Percentiles rank a stretch among this genome's conserved stretches.
Evolutionary conservation across 2,113 vertebrate genomes (phyloP).

Genomic region (Puffinus mauretanicus): DNA sequence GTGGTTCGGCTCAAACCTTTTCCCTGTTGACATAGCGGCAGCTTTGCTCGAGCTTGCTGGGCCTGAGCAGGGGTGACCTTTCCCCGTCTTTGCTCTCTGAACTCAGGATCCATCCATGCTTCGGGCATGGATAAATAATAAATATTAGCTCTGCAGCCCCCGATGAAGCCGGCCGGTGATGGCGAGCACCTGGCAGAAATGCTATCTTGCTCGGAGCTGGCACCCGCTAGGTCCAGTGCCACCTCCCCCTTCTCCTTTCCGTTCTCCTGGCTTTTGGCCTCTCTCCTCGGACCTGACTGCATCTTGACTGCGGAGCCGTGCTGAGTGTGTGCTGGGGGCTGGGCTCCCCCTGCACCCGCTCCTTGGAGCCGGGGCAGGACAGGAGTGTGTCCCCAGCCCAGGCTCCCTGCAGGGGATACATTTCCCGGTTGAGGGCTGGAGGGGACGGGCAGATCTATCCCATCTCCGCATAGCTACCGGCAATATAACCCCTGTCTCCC

Average conservation of each 20-base stretch:
- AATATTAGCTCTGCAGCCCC: background rate
- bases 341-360: background rate
- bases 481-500: background rate
- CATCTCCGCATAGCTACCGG: background rate
- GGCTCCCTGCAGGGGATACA: accelerated
- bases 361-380: background rate
- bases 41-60: background rate
- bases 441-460: background rate
- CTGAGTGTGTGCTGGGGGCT: too few relatives aligned
- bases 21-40: background rate
- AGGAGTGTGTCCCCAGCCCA: background rate
- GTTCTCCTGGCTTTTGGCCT: background rate
- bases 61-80: slow-evolving; percentile 19
- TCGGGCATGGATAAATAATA: too few relatives aligned
- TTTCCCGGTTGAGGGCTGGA: background rate
- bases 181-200: background rate
- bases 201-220: background rate
- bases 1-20: background rate
- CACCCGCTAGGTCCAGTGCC: accelerated
- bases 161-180: accelerated
- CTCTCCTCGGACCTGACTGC: accelerated
- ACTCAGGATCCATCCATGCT: background rate
- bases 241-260: background rate
- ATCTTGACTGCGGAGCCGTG: accelerated
- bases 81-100: slow-evolving; percentile 7